Conservation (phyloP, 2,113 vertebrate genomes). For the Podarcis muralis region DNA sequence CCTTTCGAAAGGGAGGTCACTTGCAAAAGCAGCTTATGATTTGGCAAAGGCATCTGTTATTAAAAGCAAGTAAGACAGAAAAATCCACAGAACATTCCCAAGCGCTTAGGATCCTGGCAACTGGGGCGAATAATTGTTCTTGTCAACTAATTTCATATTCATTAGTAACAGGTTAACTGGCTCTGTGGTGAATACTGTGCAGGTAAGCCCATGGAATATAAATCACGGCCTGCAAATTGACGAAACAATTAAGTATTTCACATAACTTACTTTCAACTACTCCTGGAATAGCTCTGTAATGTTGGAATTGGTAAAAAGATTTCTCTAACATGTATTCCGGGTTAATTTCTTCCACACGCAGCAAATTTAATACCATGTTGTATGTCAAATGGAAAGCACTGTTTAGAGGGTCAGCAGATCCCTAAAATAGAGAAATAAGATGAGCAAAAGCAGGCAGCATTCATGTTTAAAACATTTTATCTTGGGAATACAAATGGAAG, state of each 20-base stretch:
- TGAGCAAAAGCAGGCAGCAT: neutral
- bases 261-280: slow-evolving; percentile 91
- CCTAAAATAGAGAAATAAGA: slow-evolving; percentile 67
- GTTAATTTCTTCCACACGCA: slow-evolving; percentile 98
- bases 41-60: neutral
- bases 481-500: neutral
- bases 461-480: neutral
- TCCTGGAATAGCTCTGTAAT: slow-evolving; percentile 95
- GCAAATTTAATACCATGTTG: slow-evolving; percentile 97
- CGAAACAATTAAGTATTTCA: rapidly evolving
- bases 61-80: neutral
- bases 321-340: slow-evolving; percentile 99
- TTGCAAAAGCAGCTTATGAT: neutral
- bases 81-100: neutral
- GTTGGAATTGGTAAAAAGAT: slow-evolving; percentile 98
- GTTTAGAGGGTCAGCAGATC: slow-evolving; percentile 94
- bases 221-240: neutral
- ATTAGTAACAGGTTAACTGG: neutral
- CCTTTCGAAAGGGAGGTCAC: neutral
- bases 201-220: neutral
- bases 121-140: neutral
- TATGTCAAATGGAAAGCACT: slow-evolving; percentile 98
- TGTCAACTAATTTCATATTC: neutral
- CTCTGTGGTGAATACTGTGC: neutral
- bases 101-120: neutral